Evolutionary conservation across 1,140 invertebrate species (phyloP), one percentile per base, ranked within the genome.

Genomic region (Harpegnathos saltator): DNA sequence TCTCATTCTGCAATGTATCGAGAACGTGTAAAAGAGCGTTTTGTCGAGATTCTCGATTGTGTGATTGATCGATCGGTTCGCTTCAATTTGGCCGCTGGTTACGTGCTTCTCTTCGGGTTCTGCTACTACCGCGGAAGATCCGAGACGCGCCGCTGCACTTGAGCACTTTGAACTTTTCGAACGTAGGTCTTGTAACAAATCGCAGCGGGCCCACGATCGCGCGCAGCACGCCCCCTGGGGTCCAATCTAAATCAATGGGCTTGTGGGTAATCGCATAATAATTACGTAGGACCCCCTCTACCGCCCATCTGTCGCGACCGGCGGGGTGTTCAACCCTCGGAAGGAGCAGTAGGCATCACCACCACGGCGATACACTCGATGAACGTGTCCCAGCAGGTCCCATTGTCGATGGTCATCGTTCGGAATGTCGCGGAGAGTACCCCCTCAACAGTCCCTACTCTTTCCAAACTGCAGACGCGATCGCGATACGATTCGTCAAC

Each of bases 181-280:
- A 14, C 19, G 15, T 17, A 4, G 52, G 85, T 83, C 82, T 82
- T 78, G 85, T 87, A 84, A 75, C 86, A 87, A 87, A 87, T 87
- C 77, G 63, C 62, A 48, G 62, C 56, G 85, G 85, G 82, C 82
- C 82, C 82, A 11, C 69, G 52, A 54, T 65, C 85, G 54, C 63
- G 54, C 63, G 38, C 62, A 62, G 61, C 71, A 56, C 58, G 56
- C 89, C 88, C 92, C 90, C 92, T 87, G 89, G 90, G 89, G 90
- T 88, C 87, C 91, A 93, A 93, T 94, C 93, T 94, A 94, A 94
- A 94, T 94, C 93, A 94, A 94, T 94, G 92, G 92, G 89, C 92
- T 94, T 94, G 93, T 94, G 93, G 93, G 93, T 94, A 94, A 94
- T 94, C 93, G 93, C 92, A 94, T 94, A 94, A 94, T 94, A 94